These are phyloP conservation scores for Eupithecia inturbata DNA, from an alignment of 2,888 invertebrate genomes.

Conservation along the genomic window DNA sequence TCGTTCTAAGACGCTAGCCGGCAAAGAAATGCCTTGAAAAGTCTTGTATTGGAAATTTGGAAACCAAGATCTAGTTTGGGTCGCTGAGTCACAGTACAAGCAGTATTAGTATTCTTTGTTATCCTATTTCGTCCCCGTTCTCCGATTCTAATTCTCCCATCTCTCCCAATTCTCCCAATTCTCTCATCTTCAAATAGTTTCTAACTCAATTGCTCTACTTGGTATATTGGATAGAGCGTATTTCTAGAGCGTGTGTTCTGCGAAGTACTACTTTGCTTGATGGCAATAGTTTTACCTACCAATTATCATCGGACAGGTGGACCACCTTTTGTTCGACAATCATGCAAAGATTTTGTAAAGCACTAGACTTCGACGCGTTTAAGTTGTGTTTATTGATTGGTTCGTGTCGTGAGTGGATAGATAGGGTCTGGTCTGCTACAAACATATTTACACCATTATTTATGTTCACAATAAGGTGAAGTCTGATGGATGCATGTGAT, in stretches of 20 bases:
- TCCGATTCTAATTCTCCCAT: background rate
- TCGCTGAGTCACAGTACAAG: background rate
- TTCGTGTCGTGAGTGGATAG: background rate
- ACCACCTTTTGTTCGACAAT: background rate
- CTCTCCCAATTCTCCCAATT: too few relatives aligned
- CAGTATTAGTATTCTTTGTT: background rate
- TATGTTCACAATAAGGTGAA: constrained; percentile 1
- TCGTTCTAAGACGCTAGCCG: background rate
- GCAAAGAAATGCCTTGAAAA: background rate
- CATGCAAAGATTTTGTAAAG: background rate
- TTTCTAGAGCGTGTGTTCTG: background rate
- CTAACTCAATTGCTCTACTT: background rate
- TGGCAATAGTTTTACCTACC: background rate
- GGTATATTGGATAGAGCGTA: background rate
- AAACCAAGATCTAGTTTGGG: background rate
- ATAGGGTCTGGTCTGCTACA: background rate
- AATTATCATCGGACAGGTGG: background rate
- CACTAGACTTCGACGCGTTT: background rate
- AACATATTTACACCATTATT: constrained; percentile 1
- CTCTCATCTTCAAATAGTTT: background rate
- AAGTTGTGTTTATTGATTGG: background rate
- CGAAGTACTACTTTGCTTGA: background rate
- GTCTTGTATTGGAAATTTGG: background rate
- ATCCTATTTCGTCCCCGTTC: background rate
- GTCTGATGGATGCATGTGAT: background rate